Percentiles rank a stretch among this genome's conserved stretches.
Evolutionary conservation across 2,113 vertebrate species (phyloP).

Genomic region (Hiodon alosoides): DNA sequence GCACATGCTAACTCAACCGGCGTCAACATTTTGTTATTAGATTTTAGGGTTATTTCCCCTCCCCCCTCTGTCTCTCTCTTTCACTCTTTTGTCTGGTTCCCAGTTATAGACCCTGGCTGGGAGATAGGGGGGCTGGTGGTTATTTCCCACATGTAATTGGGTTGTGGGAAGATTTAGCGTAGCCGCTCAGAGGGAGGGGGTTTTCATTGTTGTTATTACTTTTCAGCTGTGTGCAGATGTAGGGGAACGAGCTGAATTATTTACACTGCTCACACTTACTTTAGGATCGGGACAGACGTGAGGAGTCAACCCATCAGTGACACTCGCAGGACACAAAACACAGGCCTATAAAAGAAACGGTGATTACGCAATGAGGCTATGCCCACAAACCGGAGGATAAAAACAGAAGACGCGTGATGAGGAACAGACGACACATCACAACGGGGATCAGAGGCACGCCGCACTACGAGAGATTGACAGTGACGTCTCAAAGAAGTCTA

Average conservation of each 20-base stretch:
- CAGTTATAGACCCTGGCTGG: background rate
- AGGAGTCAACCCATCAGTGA: background rate
- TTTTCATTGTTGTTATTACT: conserved; percentile 7
- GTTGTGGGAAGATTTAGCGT: background rate
- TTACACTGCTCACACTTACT: background rate
- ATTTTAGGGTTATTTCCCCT: background rate
- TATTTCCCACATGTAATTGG: conserved; percentile 10
- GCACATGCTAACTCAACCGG: background rate
- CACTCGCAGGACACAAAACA: background rate
- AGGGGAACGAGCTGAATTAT: background rate
- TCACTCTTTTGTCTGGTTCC: background rate
- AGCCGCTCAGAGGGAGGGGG: background rate
- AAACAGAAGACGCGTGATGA: no score
- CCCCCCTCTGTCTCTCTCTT: no score
- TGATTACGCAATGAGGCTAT: background rate
- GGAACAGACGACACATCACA: no score
- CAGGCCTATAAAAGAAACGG: background rate
- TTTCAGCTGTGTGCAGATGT: background rate
- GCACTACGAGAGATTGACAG: no score
- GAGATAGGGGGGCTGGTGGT: background rate
- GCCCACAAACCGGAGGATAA: no score
- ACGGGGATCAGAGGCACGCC: no score
- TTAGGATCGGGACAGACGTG: no score
- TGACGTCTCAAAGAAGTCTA: no score
- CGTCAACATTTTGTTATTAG: background rate